phyloP scores from a whole-genome alignment of 2,888 invertebrate species.

The Euspilapteryx auroguttella region DNA sequence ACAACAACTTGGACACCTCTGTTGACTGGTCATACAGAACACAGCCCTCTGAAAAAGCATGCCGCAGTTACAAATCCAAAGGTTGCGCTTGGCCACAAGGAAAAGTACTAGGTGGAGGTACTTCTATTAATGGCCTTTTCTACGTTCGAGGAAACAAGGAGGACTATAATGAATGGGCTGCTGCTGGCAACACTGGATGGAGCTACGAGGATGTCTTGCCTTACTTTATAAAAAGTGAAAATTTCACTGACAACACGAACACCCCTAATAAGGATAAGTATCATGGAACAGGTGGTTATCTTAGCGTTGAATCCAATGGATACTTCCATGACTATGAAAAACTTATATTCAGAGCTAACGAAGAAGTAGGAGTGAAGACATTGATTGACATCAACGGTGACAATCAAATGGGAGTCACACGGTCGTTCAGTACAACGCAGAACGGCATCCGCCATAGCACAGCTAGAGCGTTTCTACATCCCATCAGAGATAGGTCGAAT shows the following conservation, averaged over 20 bases:
- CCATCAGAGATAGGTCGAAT: slow-evolving; percentile 29
- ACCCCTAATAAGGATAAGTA: slow-evolving; percentile 15
- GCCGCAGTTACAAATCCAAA: slow-evolving; percentile 29
- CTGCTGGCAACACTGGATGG: slow-evolving; percentile 57
- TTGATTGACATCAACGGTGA: slow-evolving; percentile 34
- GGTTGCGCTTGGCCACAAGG: slow-evolving; percentile 64
- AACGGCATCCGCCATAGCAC: slow-evolving; percentile 49
- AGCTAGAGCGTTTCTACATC: slow-evolving; percentile 51
- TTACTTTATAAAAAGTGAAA: slow-evolving; percentile 56
- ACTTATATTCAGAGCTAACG: slow-evolving; percentile 26
- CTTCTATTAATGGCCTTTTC: slow-evolving; percentile 61
- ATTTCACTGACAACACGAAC: slow-evolving; percentile 14
- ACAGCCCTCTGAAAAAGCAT: slow-evolving; percentile 34
- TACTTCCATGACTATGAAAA: slow-evolving; percentile 16
- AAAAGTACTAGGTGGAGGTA: slow-evolving; percentile 62
- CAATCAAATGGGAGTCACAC: slow-evolving; percentile 46
- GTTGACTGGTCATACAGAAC: slow-evolving; percentile 61
- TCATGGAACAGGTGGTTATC: slow-evolving; percentile 33
- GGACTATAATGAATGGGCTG: slow-evolving; percentile 61
- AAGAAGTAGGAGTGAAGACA: slow-evolving; percentile 36
- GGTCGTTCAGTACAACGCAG: slow-evolving; percentile 37
- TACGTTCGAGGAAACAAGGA: slow-evolving; percentile 55
- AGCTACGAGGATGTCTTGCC: slow-evolving; percentile 52
- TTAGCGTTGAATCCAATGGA: slow-evolving; percentile 26
- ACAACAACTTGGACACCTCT: slow-evolving; percentile 11